A percentile compares a stretch with the other conserved stretches of the same genome.
phyloP scores from a whole-genome alignment of 23 tunicate species.

The Styela clava region DNA sequence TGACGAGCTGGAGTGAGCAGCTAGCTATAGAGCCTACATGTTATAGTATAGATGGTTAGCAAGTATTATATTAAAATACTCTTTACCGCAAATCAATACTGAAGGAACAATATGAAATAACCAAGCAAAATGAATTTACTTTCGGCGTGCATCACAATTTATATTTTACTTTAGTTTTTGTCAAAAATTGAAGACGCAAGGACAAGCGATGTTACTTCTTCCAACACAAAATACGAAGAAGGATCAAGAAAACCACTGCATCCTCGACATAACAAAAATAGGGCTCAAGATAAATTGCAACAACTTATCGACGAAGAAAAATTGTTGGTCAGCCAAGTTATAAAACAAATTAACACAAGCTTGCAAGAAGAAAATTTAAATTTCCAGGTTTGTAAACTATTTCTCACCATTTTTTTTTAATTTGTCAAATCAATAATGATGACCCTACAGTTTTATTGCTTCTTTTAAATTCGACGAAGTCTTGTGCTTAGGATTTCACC shows the following conservation, averaged over 20 bases:
- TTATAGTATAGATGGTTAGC: no score
- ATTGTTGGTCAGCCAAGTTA: slow-evolving; percentile 45
- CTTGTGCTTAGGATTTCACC: no score
- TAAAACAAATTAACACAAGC: slow-evolving; percentile 33
- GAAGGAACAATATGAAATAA: no score
- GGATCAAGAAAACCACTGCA: slow-evolving; percentile 46
- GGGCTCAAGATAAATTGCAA: slow-evolving; percentile 57
- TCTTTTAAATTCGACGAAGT: no score
- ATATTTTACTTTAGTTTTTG: neutral
- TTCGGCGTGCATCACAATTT: no score
- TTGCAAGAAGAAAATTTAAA: slow-evolving; percentile 5
- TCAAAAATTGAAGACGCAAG: slow-evolving; percentile 8
- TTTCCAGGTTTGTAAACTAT: neutral
- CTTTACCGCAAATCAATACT: no score
- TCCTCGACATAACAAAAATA: slow-evolving; percentile 63
- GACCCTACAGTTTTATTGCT: no score
- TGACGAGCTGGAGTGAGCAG: no score
- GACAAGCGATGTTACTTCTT: neutral
- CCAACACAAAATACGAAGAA: slow-evolving; percentile 15
- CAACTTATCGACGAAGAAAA: slow-evolving; percentile 61
- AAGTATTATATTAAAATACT: no score
- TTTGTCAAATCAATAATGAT: no score
- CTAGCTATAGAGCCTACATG: no score
- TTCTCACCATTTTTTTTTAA: neutral
- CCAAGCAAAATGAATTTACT: no score